Evolutionary conservation across 2,113 vertebrate genomes (phyloP).

Genomic region (Epinephelus cyanopodus): DNA sequence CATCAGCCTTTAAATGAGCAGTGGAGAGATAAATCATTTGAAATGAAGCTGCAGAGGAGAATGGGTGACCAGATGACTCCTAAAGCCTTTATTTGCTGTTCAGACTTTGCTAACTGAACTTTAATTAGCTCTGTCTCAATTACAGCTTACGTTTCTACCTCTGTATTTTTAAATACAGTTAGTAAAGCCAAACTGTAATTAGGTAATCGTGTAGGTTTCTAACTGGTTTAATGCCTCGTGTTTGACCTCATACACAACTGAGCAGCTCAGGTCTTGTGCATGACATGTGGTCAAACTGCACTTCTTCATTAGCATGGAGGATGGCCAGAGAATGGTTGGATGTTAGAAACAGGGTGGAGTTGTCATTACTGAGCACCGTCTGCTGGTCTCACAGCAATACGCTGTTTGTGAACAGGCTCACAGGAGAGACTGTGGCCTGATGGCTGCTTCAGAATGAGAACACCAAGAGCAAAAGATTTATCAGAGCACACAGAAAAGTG

Average conservation of each 20-base stretch:
- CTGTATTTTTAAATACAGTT: slow-evolving; percentile 52
- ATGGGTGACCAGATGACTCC: slow-evolving; percentile 62
- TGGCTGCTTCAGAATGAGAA: slow-evolving; percentile 54
- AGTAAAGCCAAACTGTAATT: slow-evolving; percentile 56
- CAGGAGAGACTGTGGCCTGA: slow-evolving; percentile 19
- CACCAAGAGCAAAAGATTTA: slow-evolving; percentile 27
- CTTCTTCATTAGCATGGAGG: slow-evolving; percentile 43
- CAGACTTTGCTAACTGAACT: slow-evolving; percentile 52
- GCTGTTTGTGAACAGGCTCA: slow-evolving; percentile 32
- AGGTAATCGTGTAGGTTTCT: slow-evolving; percentile 43
- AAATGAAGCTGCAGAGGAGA: slow-evolving; percentile 76
- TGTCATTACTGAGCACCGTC: slow-evolving; percentile 58
- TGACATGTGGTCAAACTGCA: slow-evolving; percentile 54
- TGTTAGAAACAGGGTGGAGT: slow-evolving; percentile 53
- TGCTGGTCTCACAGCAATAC: slow-evolving; percentile 44
- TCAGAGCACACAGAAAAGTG: slow-evolving; percentile 28
- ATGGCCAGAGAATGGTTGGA: slow-evolving; percentile 56
- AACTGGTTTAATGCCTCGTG: slow-evolving; percentile 56
- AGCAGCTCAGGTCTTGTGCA: slow-evolving; percentile 46
- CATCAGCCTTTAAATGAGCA: slow-evolving; percentile 92
- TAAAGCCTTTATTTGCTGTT: slow-evolving; percentile 54
- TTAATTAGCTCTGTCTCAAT: slow-evolving; percentile 58
- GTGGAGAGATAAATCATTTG: slow-evolving; percentile 79
- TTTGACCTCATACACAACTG: slow-evolving; percentile 60
- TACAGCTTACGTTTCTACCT: slow-evolving; percentile 43